Evolutionary conservation across 2,113 vertebrate genomes (phyloP), one percentile per base, ranked within the genome.

Genomic region (Lagenorhynchus albirostris): DNA sequence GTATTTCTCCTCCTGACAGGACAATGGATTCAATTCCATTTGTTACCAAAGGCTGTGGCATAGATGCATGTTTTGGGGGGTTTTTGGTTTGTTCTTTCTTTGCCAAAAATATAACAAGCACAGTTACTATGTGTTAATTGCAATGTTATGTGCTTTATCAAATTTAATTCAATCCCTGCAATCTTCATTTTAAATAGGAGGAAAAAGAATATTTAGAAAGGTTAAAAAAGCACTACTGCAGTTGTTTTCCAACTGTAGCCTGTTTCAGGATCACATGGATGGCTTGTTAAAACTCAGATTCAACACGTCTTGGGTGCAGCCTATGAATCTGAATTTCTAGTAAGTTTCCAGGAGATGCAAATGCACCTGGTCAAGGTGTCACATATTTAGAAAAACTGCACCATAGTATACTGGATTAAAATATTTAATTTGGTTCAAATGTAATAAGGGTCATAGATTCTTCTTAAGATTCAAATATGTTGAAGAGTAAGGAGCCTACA

Each of bases 191-290:
- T 33, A 53, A 53, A 71, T 3, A 8, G 11, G 38, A 77, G 23
- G 33, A 0, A 14, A 58, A 60, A 36, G 11, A 23, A 58, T 58
- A 71, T 67, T 92, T 31, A 8, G 68, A 67, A 68, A 92, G 23
- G 67, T 3, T 26, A 5, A 29, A 31, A 20, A 36, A 58, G 21
- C 10, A 3, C 1, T 11, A 1, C 2, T 3, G 2, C 4, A 7
- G 25, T 1, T 33, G 3, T 33, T 74, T 68, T 26, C 38, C 67
- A 76, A 62, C 5, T 10, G 31, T 0, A 17, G 9, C 26, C 0
- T 41, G 2, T 60, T 53, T 65, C 70, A 18, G 36, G 71, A 36
- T 47, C 60, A 50, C 33, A 33, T 21, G 21, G 18, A n/a, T 36
- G 41, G 8, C 41, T n/a, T 50, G 29, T 12, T 33, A 62, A 63